phyloP scores from a whole-genome alignment of 2,113 vertebrate genomes.

The Mormyrus iriodes region DNA sequence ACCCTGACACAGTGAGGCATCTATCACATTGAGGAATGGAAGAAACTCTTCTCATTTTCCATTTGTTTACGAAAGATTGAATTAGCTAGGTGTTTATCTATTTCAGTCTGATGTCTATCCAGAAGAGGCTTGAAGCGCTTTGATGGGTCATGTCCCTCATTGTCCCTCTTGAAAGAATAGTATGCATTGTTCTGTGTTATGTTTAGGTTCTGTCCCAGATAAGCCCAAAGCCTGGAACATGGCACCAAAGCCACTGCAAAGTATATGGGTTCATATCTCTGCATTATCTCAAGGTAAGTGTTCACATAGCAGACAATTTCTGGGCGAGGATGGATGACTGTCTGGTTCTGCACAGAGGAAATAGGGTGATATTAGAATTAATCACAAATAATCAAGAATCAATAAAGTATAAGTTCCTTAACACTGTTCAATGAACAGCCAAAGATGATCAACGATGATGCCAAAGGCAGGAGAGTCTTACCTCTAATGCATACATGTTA shows the following conservation, averaged over 20 bases:
- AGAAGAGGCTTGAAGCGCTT: constrained; percentile 30
- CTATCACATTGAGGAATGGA: constrained; percentile 15
- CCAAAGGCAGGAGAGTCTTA: constrained; percentile 5
- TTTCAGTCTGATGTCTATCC: constrained; percentile 22
- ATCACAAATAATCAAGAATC: not conserved
- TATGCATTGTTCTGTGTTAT: constrained; percentile 23
- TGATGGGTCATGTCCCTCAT: constrained; percentile 20
- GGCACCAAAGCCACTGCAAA: constrained; percentile 35
- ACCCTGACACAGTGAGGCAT: not conserved
- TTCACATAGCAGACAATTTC: constrained; percentile 26
- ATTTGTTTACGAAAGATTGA: constrained; percentile 28
- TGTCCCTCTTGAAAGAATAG: constrained; percentile 26
- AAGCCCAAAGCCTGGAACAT: constrained; percentile 33
- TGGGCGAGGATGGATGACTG: constrained; percentile 15
- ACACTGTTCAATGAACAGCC: not conserved
- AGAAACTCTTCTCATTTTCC: constrained; percentile 33
- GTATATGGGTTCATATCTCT: constrained; percentile 21
- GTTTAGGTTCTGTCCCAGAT: constrained; percentile 23
- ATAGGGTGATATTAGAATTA: not conserved
- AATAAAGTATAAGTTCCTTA: not conserved
- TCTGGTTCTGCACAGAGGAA: constrained; percentile 10
- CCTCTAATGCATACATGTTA: constrained; percentile 21
- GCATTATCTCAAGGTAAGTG: constrained; percentile 12
- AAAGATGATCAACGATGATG: not conserved
- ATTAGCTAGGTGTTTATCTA: not conserved